Conservation (phyloP, 2,113 vertebrate species). For the Ctenomys sociabilis region DNA sequence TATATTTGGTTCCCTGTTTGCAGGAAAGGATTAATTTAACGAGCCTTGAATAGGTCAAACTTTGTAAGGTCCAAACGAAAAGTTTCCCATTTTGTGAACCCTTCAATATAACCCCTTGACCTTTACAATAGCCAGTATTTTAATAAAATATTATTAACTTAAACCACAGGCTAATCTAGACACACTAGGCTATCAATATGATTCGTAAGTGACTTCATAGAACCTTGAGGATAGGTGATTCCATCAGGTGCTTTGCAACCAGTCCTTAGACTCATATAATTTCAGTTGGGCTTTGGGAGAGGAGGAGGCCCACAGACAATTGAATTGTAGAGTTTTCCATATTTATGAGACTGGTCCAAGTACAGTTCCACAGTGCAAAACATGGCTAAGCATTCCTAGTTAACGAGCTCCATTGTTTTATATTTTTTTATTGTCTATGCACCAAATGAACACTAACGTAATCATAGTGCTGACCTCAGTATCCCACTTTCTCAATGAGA, state of each 20-base stretch:
- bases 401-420: not conserved
- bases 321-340: not conserved
- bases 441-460: not conserved
- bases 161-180: not conserved
- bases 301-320: rapidly evolving
- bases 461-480: not conserved
- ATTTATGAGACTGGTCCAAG: rapidly evolving
- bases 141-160: not conserved
- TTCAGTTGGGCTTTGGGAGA: not conserved
- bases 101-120: not conserved
- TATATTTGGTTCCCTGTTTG: not conserved
- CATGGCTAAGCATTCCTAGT: not conserved
- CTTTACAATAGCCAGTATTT: not conserved
- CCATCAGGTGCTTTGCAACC: not conserved
- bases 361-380: not conserved
- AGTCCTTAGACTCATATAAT: rapidly evolving
- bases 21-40: not conserved
- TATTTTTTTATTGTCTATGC: not conserved
- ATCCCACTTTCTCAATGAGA: not conserved
- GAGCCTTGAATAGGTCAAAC: not conserved
- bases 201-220: not conserved
- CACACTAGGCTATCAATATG: not conserved
- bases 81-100: not conserved
- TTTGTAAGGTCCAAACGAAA: not conserved
- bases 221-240: not conserved